phyloP scores from a whole-genome alignment of 2,888 invertebrate species.

The Diploptera punctata region DNA sequence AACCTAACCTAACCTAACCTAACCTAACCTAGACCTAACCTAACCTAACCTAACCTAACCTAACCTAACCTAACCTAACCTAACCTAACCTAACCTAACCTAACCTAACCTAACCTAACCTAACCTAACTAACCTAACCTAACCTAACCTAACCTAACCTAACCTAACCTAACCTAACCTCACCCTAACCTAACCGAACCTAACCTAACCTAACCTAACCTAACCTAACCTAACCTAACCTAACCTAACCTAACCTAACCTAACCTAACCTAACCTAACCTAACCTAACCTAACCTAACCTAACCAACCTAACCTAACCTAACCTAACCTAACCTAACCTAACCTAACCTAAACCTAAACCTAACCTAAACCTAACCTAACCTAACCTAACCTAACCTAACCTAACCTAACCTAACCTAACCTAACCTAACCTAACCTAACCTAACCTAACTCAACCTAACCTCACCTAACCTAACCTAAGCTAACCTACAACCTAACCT shows the following conservation, averaged over 20 bases:
- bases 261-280: conserved; percentile 40
- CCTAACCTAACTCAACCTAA: conserved; percentile 44
- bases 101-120: conserved; percentile 43
- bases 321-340: conserved; percentile 38
- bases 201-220: conserved; percentile 43
- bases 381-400: conserved; percentile 40
- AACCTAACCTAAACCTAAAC: conserved; percentile 44
- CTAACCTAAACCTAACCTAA: conserved; percentile 22
- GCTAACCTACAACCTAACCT: conserved; percentile 46
- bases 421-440: conserved; percentile 47
- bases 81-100: conserved; percentile 44
- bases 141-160: conserved; percentile 44
- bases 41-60: conserved; percentile 36
- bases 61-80: conserved; percentile 37
- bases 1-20: conserved; percentile 39
- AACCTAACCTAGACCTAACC: conserved; percentile 33
- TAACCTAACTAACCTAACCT: conserved; percentile 43
- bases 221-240: conserved; percentile 43
- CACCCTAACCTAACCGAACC: conserved; percentile 35
- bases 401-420: conserved; percentile 43
- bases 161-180: conserved; percentile 44
- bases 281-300: conserved; percentile 42
- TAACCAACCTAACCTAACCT: conserved; percentile 39
- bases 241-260: conserved; percentile 44
- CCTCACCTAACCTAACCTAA: conserved; percentile 42